phyloP scores from a whole-genome alignment of 1,140 invertebrate species.

The Camponotus floridanus region DNA sequence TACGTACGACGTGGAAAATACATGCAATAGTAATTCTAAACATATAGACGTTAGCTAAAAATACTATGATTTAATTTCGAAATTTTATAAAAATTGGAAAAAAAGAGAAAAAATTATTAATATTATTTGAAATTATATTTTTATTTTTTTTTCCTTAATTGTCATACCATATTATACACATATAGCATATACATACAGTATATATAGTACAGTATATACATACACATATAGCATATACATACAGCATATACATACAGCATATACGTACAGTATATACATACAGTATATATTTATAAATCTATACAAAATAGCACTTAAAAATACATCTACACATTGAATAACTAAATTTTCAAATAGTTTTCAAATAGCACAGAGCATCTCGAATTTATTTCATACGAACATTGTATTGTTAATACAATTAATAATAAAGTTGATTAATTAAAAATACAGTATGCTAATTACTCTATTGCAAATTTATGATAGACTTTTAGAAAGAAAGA shows the following conservation, averaged over 20 bases:
- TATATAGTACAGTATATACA: not conserved
- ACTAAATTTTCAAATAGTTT: slow-evolving; percentile 2
- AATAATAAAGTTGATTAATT: not conserved
- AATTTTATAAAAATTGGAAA: not conserved
- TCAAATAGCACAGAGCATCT: not conserved
- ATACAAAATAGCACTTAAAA: not conserved
- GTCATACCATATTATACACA: not conserved
- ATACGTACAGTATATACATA: not conserved
- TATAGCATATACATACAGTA: not conserved
- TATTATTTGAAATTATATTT: not conserved
- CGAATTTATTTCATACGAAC: not conserved
- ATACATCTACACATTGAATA: not conserved
- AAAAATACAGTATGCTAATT: not conserved
- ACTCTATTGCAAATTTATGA: slow-evolving; percentile 21
- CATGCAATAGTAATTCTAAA: not conserved
- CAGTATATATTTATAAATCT: not conserved
- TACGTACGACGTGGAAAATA: slow-evolving; percentile 9
- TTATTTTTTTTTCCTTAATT: not conserved
- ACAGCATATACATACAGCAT: not conserved
- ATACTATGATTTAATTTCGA: not conserved
- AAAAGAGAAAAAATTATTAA: too few relatives aligned
- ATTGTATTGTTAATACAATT: not conserved
- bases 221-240: too few relatives aligned
- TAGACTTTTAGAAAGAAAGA: too few relatives aligned
- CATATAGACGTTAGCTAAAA: not conserved